Conservation (phyloP, 2,888 invertebrate genomes). For the Lasioglossum leucozonium region DNA sequence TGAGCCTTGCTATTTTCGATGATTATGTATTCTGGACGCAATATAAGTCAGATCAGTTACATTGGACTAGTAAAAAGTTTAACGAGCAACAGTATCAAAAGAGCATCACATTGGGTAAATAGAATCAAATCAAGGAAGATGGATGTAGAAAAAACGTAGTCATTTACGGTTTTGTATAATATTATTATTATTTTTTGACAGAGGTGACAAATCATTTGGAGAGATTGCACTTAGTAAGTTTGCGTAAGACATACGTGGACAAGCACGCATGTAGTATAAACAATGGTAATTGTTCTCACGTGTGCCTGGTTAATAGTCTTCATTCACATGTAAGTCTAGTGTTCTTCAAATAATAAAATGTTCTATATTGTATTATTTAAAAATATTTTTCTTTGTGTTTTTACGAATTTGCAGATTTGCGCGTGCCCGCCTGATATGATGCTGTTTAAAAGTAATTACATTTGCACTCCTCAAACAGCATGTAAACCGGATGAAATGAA, state of each 20-base stretch:
- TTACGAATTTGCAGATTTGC: conserved; percentile 80
- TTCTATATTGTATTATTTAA: background rate
- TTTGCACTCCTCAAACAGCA: conserved; percentile 85
- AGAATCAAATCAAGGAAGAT: background rate
- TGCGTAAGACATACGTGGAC: conserved; percentile 78
- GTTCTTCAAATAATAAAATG: background rate
- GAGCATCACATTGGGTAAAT: conserved; percentile 81
- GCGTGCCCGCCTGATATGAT: conserved; percentile 89
- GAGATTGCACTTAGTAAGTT: conserved; percentile 85
- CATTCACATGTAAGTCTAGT: conserved; percentile 60
- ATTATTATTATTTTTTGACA: conserved; percentile 9
- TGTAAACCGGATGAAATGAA: conserved; percentile 84
- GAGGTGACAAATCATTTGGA: conserved; percentile 59
- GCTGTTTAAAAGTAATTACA: conserved; percentile 85
- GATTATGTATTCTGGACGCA: conserved; percentile 90
- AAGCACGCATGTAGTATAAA: conserved; percentile 87
- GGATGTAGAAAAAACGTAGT: background rate
- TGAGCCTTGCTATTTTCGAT: conserved; percentile 87
- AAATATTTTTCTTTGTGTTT: background rate
- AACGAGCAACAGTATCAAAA: conserved; percentile 76
- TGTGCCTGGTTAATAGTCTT: conserved; percentile 87
- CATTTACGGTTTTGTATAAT: background rate
- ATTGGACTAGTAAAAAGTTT: conserved; percentile 87
- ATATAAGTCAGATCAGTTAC: conserved; percentile 86
- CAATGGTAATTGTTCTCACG: conserved; percentile 90